Evolutionary conservation across 1,140 invertebrate species (phyloP).

Genomic region (Maconellicoccus hirsutus): DNA sequence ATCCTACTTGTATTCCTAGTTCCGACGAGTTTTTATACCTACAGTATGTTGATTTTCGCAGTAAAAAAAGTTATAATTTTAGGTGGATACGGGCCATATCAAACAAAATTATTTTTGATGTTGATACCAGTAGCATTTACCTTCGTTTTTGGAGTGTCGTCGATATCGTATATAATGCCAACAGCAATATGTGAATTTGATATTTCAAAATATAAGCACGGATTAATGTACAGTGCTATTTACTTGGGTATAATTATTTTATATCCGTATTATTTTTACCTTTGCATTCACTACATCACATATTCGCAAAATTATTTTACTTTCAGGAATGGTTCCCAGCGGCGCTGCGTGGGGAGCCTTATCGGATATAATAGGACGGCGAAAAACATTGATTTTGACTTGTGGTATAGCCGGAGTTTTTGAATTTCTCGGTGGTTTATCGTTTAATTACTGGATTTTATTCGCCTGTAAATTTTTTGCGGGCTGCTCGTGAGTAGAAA

Average conservation of each 20-base stretch:
- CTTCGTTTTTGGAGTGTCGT: neutral
- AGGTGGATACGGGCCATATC: neutral
- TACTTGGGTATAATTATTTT: neutral
- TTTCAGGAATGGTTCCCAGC: neutral
- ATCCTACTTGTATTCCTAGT: no score
- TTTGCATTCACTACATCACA: no score
- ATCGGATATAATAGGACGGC: neutral
- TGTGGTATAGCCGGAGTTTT: neutral
- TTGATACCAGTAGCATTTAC: neutral
- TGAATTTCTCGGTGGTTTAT: neutral
- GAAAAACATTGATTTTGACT: neutral
- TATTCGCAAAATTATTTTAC: neutral
- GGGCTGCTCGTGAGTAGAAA: neutral
- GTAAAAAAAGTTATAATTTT: no score
- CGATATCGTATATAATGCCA: constrained; percentile 1
- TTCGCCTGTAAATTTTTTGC: neutral
- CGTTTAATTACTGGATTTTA: neutral
- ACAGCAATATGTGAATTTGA: neutral
- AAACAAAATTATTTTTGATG: neutral
- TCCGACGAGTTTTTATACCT: no score
- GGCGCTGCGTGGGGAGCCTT: neutral
- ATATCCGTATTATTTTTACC: neutral
- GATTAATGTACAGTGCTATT: constrained; percentile 12
- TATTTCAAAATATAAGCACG: constrained; percentile 1
- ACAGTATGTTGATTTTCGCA: neutral